Conservation (phyloP, 37 sponge, comb jelly and placozoan species). For the Chondrilla cf. caribensis region DNA sequence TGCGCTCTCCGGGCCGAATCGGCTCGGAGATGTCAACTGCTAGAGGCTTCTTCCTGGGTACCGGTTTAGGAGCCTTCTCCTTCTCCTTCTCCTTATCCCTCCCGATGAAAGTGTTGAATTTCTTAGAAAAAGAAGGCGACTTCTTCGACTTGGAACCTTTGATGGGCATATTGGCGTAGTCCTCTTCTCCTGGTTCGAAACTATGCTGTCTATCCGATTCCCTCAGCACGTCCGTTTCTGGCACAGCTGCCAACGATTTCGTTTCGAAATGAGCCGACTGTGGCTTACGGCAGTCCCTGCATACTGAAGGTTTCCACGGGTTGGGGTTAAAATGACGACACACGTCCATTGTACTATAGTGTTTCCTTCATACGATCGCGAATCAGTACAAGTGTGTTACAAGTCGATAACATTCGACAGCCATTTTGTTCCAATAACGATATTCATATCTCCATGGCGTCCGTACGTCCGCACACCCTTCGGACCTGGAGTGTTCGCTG, state of each 20-base stretch:
- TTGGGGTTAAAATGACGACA: conserved; percentile 41
- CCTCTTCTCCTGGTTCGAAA: not conserved
- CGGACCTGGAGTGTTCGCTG: not conserved
- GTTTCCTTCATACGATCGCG: not conserved
- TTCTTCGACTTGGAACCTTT: conserved; percentile 1
- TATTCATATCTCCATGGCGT: not conserved
- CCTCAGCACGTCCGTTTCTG: not conserved
- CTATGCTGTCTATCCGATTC: not conserved
- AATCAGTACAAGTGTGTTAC: not conserved
- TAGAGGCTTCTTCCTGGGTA: not conserved
- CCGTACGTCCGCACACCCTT: not conserved
- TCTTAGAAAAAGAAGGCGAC: conserved; percentile 7
- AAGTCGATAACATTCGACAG: not conserved
- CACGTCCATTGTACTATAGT: not conserved
- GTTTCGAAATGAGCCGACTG: not conserved
- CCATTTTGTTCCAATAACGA: too few relatives aligned
- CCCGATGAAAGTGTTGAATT: not conserved
- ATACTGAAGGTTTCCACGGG: conserved; percentile 46
- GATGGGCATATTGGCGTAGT: conserved; percentile 10
- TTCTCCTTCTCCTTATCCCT: conserved; percentile 19
- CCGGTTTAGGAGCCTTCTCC: not conserved
- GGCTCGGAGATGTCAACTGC: conserved; percentile 8
- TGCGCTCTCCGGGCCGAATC: not conserved
- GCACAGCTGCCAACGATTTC: not conserved
- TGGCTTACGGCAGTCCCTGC: conserved; percentile 36